Base-by-base conservation (phyloP, 2,888 invertebrate species). In the Tolmerus cingulatus region DNA sequence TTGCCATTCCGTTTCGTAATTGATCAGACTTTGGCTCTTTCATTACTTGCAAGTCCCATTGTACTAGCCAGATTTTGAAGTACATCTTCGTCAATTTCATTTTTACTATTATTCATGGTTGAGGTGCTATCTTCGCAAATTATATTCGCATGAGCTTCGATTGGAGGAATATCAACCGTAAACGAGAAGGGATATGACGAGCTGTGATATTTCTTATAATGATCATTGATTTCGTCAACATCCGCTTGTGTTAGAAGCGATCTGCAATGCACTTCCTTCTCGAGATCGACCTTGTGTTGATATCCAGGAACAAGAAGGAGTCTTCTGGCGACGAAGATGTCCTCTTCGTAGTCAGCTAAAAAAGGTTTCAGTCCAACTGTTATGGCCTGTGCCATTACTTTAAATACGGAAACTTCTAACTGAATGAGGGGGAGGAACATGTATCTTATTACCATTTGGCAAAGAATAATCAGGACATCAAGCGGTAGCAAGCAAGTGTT, bases 241-340 rank as follows among this genome's bases (percentile, higher is more conserved):
- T 89, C 89, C 9, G 77, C 43, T 74, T 87, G 51, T 2, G 87
- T 89, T 12, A 89, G 86, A 43, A 89, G 78, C 27, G 87, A 82
- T 34, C 86, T 16, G 23, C 87, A 87, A 8, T 88, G 27, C 23
- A n/a, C n/a, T 43, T 87, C 88, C 51, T 88, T 86, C 0, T 82
- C 30, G 7, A 74, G 4, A 76, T 89, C 88, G 7, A 87, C 74
- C 23, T 81, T 66, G 86, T 88, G 87, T 66, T 89, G 89, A 88
- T 89, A 89, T 1, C 89, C 89, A 12, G 89, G 89, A 7, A 89
- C 79, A 2, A 88, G 84, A 8, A 85, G 81, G 12, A 88, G 27
- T 76, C 88, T 40, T 76, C 85, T 87, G 1, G 77, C 78, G 5
- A 51, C 9, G 57, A 89, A 89, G 34, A 89, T 23, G 84, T 88